A percentile compares a stretch with the other conserved stretches of the same genome.
Conservation (phyloP, 92 coral and sea anemone genomes). For the Zoanthus gigantus region DNA sequence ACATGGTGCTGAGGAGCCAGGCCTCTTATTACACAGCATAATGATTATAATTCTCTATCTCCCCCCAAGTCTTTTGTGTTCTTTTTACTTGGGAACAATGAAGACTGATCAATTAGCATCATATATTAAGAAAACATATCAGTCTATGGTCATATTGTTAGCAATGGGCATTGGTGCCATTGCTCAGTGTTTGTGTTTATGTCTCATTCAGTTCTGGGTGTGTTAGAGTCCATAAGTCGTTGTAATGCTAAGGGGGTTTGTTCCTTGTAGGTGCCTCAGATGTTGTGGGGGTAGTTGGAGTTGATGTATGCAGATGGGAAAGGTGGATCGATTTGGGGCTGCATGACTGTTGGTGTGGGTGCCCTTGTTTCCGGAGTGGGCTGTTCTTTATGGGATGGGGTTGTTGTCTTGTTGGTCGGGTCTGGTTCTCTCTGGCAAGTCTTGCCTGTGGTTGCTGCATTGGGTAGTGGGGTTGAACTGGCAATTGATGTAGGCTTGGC, state of each 20-base stretch:
- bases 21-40: conserved; percentile 1
- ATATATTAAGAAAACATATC: not conserved
- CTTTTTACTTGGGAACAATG: conserved; percentile 4
- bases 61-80: not conserved
- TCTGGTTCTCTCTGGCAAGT: not conserved
- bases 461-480: not conserved
- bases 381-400: not conserved
- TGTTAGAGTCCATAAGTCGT: not conserved
- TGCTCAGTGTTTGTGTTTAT: conserved; percentile 35
- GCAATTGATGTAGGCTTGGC: conserved; percentile 13
- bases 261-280: not conserved
- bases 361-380: not conserved
- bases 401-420: not conserved
- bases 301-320: not conserved
- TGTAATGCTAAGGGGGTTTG: conserved; percentile 16
- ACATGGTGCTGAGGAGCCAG: too few relatives aligned
- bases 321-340: not conserved
- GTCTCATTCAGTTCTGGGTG: conserved; percentile 26
- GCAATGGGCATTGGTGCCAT: not conserved
- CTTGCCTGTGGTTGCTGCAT: too few relatives aligned
- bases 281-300: not conserved
- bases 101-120: not conserved
- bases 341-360: too few relatives aligned
- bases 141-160: not conserved
- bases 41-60: not conserved